Evolutionary conservation across 2,888 invertebrate genomes (phyloP).

Genomic region (Thymelicus acteon): DNA sequence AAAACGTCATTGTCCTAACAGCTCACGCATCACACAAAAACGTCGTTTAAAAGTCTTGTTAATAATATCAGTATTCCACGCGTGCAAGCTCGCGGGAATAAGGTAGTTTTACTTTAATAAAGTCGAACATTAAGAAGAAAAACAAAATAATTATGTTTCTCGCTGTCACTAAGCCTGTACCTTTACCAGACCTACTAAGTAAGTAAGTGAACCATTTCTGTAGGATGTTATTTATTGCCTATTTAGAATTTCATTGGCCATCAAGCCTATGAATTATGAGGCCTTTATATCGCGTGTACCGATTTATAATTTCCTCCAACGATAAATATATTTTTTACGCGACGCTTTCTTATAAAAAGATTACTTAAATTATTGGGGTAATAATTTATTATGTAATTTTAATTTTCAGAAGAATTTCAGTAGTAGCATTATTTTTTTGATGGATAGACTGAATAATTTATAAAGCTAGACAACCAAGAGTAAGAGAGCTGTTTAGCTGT

Average conservation of each 20-base stretch:
- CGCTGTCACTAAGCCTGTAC: not conserved
- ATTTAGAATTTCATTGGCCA: conserved; percentile 25
- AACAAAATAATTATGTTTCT: not conserved
- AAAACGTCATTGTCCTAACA: too few species aligned
- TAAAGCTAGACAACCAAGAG: too few species aligned
- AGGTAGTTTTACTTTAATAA: too few species aligned
- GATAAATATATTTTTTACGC: conserved; percentile 19
- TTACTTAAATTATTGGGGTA: not conserved
- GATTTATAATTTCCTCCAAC: conserved; percentile 11
- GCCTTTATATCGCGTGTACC: conserved; percentile 22
- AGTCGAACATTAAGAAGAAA: too few species aligned
- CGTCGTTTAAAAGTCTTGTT: too few species aligned
- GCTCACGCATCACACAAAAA: too few species aligned
- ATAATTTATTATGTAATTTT: not conserved
- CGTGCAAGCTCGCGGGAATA: too few species aligned
- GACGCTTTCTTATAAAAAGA: not conserved
- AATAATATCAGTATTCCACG: too few species aligned
- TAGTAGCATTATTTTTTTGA: too few species aligned
- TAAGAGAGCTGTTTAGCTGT: too few species aligned
- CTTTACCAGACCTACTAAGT: not conserved
- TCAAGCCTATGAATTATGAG: conserved; percentile 27
- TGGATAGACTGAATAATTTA: too few species aligned
- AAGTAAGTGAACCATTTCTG: conserved; percentile 2
- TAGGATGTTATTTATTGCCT: conserved; percentile 17
- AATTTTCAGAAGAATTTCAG: not conserved